Base-by-base conservation (phyloP, 2,113 vertebrate genomes). In the Amblyornis subalaris region DNA sequence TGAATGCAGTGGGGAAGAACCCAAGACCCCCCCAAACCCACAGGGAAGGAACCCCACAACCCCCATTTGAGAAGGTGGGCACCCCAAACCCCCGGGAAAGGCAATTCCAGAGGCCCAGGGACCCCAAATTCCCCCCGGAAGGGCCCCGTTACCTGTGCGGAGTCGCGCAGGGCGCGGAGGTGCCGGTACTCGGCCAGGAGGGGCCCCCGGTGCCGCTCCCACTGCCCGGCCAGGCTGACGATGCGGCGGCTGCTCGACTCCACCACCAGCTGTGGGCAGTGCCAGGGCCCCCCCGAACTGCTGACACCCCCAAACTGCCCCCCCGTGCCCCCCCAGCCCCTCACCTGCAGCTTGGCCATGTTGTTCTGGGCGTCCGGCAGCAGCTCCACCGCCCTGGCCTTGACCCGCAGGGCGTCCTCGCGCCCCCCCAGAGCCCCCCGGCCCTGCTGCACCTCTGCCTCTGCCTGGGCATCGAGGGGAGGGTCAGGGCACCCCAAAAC, bases 151-250 rank as follows among this genome's bases (percentile, higher is more conserved):
- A 99, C 99, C 95, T 99, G 98, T 33, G 98, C 97, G 73, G 97
- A 98, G 93, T 98, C 98, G 65, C 98, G 98, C 26, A 98, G 98
- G 81, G 98, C 98, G 36, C 98, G 98, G 22, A 99, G 98, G 23
- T 98, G 96, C 38, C 98, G 98, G 82, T 98, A 98, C 72, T 99
- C 98, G 4, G 98, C 97, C 16, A 99, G 97, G 33, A 99, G 98
- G 0, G 98, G 99, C 15, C 98, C 98, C 4, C 98, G 97, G 93
- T 98, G 99, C 75, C 98, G 98, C 93, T 99, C 99, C 99, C 99
- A 99, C 88, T 99, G 99, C 53, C 98, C 96, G 2, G 98, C 98
- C 91, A 99, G 96, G 91, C 97, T 97, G 64, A 98, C 97, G 85
- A 99, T 97, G 19, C 98, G 96, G 78, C 98, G 98, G 35, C 98